Evolutionary conservation across 2,797 vertebrate species (phyloP).

Genomic region (Salmo trutta): DNA sequence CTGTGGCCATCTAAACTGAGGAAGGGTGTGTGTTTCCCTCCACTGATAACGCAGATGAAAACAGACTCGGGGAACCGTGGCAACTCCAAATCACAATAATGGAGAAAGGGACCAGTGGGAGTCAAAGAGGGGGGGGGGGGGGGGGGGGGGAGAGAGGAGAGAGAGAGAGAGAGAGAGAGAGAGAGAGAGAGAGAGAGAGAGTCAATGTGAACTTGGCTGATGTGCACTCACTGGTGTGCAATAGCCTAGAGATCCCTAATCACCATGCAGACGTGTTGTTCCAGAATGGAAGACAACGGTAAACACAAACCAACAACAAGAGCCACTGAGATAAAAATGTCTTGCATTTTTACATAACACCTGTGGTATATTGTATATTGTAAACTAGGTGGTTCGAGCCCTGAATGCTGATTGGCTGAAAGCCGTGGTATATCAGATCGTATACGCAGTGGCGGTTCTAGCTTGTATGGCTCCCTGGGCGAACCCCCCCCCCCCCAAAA

Average conservation of each 20-base stretch:
- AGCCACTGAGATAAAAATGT: background rate
- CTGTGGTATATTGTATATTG: background rate
- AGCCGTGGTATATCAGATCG: too few species aligned
- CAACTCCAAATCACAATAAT: background rate
- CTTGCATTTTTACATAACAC: background rate
- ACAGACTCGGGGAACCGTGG: background rate
- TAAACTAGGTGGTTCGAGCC: too few species aligned
- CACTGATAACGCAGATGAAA: slow-evolving; percentile 10
- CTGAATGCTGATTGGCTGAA: too few species aligned
- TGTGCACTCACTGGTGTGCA: background rate
- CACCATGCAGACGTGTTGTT: background rate
- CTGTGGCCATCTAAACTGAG: slow-evolving; percentile 11
- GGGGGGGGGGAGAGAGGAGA: background rate
- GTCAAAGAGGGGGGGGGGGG: too few species aligned
- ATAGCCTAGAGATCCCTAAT: background rate
- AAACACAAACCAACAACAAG: background rate
- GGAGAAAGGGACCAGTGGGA: background rate
- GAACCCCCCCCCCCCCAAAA: too few species aligned
- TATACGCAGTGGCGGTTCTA: too few species aligned
- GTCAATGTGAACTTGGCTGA: background rate
- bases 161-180: slow-evolving; percentile 8
- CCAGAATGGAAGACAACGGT: background rate
- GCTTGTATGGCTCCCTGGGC: too few species aligned
- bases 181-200: background rate
- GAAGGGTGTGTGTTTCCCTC: slow-evolving; percentile 50